phyloP scores from a whole-genome alignment of 2,888 invertebrate species.

The Tenthredo distinguenda region DNA sequence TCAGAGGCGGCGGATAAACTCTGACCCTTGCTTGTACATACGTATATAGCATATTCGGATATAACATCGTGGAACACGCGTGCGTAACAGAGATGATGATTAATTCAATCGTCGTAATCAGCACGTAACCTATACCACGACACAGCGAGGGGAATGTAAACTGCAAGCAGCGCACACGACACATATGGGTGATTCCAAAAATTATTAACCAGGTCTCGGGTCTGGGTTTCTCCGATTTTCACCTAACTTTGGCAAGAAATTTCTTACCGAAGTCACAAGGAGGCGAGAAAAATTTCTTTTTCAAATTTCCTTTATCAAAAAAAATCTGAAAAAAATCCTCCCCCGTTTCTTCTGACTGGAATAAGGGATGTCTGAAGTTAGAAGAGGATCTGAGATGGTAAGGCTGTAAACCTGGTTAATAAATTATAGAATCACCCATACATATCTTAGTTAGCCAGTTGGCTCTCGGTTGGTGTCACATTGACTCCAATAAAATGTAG shows the following conservation, averaged over 20 bases:
- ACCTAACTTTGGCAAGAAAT: neutral
- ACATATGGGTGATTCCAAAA: neutral
- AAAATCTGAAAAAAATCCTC: too few relatives aligned
- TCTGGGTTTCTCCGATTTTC: neutral
- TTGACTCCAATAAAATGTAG: constrained; percentile 24
- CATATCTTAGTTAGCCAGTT: constrained; percentile 14
- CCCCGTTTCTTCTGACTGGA: neutral
- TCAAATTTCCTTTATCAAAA: too few relatives aligned
- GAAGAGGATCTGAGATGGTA: neutral
- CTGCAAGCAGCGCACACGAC: neutral
- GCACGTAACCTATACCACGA: constrained; percentile 30
- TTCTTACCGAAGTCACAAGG: too few relatives aligned
- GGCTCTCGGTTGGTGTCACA: constrained; percentile 8
- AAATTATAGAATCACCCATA: neutral
- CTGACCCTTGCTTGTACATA: constrained; percentile 5
- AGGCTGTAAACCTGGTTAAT: neutral
- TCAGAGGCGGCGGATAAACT: neutral
- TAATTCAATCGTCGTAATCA: constrained; percentile 36
- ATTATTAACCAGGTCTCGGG: neutral
- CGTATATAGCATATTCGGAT: constrained; percentile 9
- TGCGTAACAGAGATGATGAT: constrained; percentile 23
- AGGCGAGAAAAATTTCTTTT: too few relatives aligned
- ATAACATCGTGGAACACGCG: constrained; percentile 20
- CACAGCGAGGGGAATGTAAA: neutral
- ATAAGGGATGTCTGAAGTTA: neutral